Evolutionary conservation across 2,797 vertebrate genomes (phyloP), one percentile per base, ranked within the genome.

Genomic region (Adelosebastes latens): DNA sequence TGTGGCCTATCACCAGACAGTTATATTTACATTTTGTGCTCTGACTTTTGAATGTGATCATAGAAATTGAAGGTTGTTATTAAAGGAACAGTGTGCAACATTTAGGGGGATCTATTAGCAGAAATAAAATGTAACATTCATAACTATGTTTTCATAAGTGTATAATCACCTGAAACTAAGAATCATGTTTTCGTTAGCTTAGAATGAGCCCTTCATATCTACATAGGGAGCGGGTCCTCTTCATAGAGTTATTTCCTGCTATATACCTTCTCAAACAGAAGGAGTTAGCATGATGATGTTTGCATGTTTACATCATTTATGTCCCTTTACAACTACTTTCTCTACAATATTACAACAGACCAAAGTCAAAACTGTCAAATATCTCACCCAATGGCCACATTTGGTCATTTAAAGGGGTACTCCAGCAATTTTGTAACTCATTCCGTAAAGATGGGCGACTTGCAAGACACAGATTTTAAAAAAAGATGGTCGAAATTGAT

Each of bases 151-250:
- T 42, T 42, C 39, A 42, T 16, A 16, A 42, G 39, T 42, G 39
- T 42, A 42, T 42, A 42, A 42, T 42, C 39, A 42, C 39, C 39
- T 42, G 39, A 42, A 42, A 16, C 39, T 42, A 42, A 42, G 39
- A 42, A 42, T 42, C 14, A 42, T 42, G 39, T 42, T 42, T 42
- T 42, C 6, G 39, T 42, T 42, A 42, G 14, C 5, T 42, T 42
- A 42, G 14, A 42, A 42, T 42, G 39, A 42, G 39, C 39, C 6
- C 39, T 42, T 42, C 39, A 42, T 42, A 42, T 42, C 39, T 42
- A 42, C 39, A 42, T 42, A 0, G 6, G 39, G 39, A 42, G 13
- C 2, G 39, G 39, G 39, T 42, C 39, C 14, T 42, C 0, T 42
- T 42, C 39, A 16, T 16, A 16, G 39, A 42, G 0, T 22, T 60